Conservation (phyloP, 2,113 vertebrate species). For the Glaucidium brasilianum region DNA sequence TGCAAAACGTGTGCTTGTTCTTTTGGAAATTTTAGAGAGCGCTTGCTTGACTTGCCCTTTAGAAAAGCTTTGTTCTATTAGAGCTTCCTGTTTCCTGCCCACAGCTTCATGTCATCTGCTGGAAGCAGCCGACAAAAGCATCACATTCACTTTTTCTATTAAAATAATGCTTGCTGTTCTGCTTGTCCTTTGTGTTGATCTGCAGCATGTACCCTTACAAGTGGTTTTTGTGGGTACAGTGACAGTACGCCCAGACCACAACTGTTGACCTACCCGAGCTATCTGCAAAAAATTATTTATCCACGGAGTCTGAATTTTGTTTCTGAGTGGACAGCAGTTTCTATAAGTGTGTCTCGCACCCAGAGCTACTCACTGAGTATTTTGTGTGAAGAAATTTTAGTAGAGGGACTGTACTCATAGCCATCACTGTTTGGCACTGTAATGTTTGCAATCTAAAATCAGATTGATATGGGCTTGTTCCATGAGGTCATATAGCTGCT, state of each 20-base stretch:
- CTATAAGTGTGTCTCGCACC: neutral
- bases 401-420: neutral
- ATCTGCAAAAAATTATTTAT: constrained; percentile 4
- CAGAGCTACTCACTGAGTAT: neutral
- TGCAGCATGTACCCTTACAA: neutral
- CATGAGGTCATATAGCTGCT: neutral
- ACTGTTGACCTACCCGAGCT: neutral
- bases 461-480: neutral
- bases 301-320: neutral
- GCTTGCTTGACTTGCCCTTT: constrained; percentile 60
- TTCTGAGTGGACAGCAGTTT: neutral
- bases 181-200: neutral
- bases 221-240: neutral
- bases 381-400: neutral
- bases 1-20: constrained; percentile 33
- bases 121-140: constrained; percentile 43
- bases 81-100: neutral
- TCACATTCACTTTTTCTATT: neutral
- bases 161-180: neutral
- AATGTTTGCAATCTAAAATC: neutral
- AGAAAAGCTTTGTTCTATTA: constrained; percentile 50
- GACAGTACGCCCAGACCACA: neutral
- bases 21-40: constrained; percentile 3
- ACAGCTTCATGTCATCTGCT: neutral
- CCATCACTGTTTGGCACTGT: neutral